phyloP scores from a whole-genome alignment of 2,888 invertebrate species.

The Patella depressa region DNA sequence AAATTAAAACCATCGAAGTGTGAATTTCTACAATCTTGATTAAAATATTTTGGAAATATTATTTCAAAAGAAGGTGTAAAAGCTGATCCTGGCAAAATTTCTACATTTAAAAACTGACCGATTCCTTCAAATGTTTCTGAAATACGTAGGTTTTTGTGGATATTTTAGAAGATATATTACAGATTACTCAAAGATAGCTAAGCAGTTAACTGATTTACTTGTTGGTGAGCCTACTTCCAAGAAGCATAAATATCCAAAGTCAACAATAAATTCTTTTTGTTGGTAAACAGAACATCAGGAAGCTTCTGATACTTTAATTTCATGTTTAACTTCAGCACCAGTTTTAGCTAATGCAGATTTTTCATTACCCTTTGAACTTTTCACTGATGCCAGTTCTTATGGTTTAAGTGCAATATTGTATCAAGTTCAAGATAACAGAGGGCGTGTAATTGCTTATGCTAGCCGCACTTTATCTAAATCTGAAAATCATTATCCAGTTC shows the following conservation, averaged over 20 bases:
- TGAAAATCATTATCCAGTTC: background rate
- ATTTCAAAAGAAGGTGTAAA: constrained; percentile 29
- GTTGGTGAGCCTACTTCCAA: background rate
- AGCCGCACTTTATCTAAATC: too few relatives aligned
- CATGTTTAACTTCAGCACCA: background rate
- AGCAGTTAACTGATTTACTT: constrained; percentile 31
- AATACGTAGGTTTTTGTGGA: constrained; percentile 34
- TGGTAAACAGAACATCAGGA: constrained; percentile 8
- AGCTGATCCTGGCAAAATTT: constrained; percentile 36
- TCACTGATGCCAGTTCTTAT: too few relatives aligned
- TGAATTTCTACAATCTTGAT: constrained; percentile 23
- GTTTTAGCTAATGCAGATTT: too few relatives aligned
- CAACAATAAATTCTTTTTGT: too few relatives aligned
- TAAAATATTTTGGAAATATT: constrained; percentile 30
- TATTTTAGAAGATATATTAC: constrained; percentile 39
- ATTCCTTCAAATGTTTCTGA: constrained; percentile 28
- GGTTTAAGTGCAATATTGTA: too few relatives aligned
- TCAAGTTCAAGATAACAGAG: too few relatives aligned
- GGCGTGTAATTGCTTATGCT: too few relatives aligned
- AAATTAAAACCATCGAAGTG: background rate
- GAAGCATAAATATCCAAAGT: background rate
- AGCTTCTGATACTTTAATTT: background rate
- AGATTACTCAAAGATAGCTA: constrained; percentile 36
- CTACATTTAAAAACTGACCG: constrained; percentile 28
- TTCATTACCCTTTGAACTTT: too few relatives aligned